These are phyloP conservation scores for Hapalemur alaotrensis DNA, from an alignment of 2,797 vertebrate species.

Conservation along the genomic window DNA sequence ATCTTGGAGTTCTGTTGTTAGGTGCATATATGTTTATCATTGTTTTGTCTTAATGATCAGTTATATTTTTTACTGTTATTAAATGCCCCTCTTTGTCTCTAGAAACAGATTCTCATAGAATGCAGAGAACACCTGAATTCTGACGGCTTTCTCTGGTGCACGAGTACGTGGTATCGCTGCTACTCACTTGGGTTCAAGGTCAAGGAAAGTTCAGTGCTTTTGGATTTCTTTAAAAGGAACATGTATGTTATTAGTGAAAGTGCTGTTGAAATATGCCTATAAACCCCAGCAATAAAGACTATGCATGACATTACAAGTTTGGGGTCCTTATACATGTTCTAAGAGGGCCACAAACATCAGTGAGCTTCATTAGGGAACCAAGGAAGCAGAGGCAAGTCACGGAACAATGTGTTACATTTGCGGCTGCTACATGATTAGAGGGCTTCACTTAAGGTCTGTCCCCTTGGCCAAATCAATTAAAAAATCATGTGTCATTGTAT, in stretches of 20 bases:
- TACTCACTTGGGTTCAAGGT: neutral
- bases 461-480: neutral
- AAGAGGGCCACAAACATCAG: accelerated
- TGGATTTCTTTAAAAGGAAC: neutral
- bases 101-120: neutral
- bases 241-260: accelerated
- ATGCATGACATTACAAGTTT: accelerated
- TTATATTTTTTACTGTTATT: neutral
- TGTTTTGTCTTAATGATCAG: neutral
- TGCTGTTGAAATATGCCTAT: accelerated
- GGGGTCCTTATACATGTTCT: neutral
- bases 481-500: neutral
- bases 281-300: accelerated
- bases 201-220: neutral
- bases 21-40: neutral
- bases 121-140: neutral
- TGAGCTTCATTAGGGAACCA: neutral
- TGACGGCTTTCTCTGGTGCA: neutral
- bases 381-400: no score
- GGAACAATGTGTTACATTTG: neutral
- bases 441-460: neutral
- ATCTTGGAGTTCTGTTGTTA: neutral
- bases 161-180: accelerated
- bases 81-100: neutral
- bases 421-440: no score